These are phyloP conservation scores for Apaloderma vittatum DNA, from an alignment of 2,113 vertebrate genomes.

Conservation along the genomic window DNA sequence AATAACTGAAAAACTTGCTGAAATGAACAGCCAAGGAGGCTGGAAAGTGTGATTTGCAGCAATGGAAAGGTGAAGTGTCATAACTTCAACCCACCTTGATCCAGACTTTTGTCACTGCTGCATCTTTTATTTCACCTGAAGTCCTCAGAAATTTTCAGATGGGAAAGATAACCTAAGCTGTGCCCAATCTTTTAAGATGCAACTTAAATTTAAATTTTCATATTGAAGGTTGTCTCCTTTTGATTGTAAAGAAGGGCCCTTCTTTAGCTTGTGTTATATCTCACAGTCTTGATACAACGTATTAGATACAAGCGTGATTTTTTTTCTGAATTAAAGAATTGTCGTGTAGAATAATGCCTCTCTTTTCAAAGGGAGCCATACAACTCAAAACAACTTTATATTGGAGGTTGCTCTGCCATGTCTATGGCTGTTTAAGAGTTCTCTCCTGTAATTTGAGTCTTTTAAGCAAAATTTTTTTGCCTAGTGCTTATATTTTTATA, in stretches of 20 bases:
- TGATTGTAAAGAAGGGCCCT: neutral
- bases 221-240: neutral
- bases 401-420: neutral
- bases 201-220: neutral
- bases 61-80: neutral
- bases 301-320: neutral
- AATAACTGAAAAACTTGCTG: neutral
- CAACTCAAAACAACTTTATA: neutral
- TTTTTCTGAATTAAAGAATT: neutral
- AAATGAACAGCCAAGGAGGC: neutral
- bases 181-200: neutral
- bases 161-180: neutral
- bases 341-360: neutral
- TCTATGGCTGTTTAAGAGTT: neutral
- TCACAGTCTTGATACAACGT: neutral
- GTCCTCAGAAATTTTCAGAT: neutral
- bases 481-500: neutral
- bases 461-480: neutral
- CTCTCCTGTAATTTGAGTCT: neutral
- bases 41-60: neutral
- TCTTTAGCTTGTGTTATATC: neutral
- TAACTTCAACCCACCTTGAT: neutral
- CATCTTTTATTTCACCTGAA: neutral
- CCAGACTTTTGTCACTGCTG: neutral
- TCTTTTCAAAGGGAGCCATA: neutral